Evolutionary conservation across 2,113 vertebrate species (phyloP), one percentile per base, ranked within the genome.

Genomic region (Trinectes maculatus): DNA sequence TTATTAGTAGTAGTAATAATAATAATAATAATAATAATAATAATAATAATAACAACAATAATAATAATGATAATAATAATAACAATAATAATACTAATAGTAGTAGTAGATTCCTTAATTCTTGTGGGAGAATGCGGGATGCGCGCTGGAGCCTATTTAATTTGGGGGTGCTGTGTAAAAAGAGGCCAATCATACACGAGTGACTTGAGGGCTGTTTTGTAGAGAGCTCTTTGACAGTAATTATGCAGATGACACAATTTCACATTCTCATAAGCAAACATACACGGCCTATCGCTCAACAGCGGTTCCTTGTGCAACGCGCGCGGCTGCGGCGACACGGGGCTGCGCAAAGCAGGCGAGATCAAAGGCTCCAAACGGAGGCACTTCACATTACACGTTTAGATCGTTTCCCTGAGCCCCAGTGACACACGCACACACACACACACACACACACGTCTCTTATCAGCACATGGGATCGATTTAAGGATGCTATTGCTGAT

Each of bases 291-390:
- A 69, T 80, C 83, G 80, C 85, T 88, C 79, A 83, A 84, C 74
- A 79, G 82, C 71, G 54, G 71, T 74, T 91, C 73, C 84, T 87
- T 73, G 81, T 82, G 78, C 79, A 92, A 88, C 56, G 61, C 86
- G 75, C 77, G 79, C 84, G 74, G 84, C 86, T 69, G 74, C 78
- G 56, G 79, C 74, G 83, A 87, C 86, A 73, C 77, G 65, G 82
- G 84, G 69, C 53, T 71, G 91, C 87, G 91, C 88, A 92, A 80
- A 92, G 79, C 87, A 91, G 89, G 82, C 79, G 67, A 92, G 90
- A 94, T 94, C 92, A 95, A 95, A 96, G 92, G 84, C 71, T 92
- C 90, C 92, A 87, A 92, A 92, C 92, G 83, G 91, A 89, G 86
- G 87, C 89, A 90, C 88, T 94, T 92, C 91, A 92, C 88, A 93